phyloP scores from a whole-genome alignment of 1,140 invertebrate genomes.

The Dryas iulia region DNA sequence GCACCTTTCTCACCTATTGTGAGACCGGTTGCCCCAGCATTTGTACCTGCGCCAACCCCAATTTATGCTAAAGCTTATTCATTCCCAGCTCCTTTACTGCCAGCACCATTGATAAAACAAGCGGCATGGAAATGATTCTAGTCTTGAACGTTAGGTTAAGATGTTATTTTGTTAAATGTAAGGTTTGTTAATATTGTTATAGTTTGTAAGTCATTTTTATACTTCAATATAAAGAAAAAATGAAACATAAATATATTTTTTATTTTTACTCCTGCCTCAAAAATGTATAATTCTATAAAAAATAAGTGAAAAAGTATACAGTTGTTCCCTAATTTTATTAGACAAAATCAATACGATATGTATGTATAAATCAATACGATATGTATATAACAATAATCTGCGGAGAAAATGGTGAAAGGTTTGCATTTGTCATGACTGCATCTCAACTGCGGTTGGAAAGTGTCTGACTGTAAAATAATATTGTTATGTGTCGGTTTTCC shows the following conservation, averaged over 20 bases:
- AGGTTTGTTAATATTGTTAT: constrained; percentile 39
- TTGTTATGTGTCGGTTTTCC: too few relatives aligned
- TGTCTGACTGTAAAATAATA: too few relatives aligned
- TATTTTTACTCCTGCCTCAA: too few relatives aligned
- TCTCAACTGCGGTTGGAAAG: too few relatives aligned
- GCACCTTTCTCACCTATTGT: constrained; percentile 42
- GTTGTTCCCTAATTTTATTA: too few relatives aligned
- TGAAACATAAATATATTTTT: not conserved
- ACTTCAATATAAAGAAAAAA: constrained; percentile 23
- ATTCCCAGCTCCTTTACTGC: constrained; percentile 40
- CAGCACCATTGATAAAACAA: constrained; percentile 53
- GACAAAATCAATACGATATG: too few relatives aligned
- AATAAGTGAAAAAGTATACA: too few relatives aligned
- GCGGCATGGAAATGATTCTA: constrained; percentile 61
- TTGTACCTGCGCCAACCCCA: constrained; percentile 37
- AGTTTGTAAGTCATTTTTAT: constrained; percentile 32
- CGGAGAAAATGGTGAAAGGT: too few relatives aligned
- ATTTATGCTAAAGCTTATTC: constrained; percentile 35
- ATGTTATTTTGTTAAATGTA: constrained; percentile 15
- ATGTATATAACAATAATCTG: too few relatives aligned
- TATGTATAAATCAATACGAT: too few relatives aligned
- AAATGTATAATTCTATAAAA: too few relatives aligned
- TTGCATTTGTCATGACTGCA: too few relatives aligned
- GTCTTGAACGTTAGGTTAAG: constrained; percentile 16
- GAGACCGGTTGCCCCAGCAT: constrained; percentile 37